Evolutionary conservation across 2,797 vertebrate genomes (phyloP).

Genomic region (Gobionotothen gibberifrons): DNA sequence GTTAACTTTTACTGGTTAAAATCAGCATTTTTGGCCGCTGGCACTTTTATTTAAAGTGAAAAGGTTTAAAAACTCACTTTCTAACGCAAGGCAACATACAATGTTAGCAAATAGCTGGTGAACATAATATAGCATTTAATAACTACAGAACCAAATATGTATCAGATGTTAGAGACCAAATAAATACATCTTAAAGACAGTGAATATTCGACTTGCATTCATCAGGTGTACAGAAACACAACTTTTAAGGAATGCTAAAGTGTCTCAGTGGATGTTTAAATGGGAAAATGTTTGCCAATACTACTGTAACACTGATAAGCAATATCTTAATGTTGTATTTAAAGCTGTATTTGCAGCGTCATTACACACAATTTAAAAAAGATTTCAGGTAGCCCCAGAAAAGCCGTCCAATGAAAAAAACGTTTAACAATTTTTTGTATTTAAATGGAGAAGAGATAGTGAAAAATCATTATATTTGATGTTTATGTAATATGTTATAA

Average conservation of each 20-base stretch:
- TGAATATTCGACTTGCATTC: not conserved
- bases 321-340: not conserved
- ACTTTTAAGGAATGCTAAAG: not conserved
- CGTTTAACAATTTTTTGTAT: not conserved
- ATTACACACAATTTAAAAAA: conserved; percentile 15
- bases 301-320: not conserved
- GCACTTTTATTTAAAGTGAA: not conserved
- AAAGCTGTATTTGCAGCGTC: not conserved
- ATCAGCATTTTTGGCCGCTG: not conserved
- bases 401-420: not conserved
- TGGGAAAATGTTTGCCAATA: not conserved
- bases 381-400: not conserved
- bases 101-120: not conserved
- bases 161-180: conserved; percentile 1
- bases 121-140: not conserved
- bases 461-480: not conserved
- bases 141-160: not conserved
- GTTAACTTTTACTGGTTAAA: not conserved
- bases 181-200: not conserved
- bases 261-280: not conserved
- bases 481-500: not conserved
- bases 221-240: not conserved
- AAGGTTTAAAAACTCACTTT: not conserved
- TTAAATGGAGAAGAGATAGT: not conserved
- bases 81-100: not conserved